Conservation (phyloP, 2,888 invertebrate species). For the Chrysomela aeneicollis region DNA sequence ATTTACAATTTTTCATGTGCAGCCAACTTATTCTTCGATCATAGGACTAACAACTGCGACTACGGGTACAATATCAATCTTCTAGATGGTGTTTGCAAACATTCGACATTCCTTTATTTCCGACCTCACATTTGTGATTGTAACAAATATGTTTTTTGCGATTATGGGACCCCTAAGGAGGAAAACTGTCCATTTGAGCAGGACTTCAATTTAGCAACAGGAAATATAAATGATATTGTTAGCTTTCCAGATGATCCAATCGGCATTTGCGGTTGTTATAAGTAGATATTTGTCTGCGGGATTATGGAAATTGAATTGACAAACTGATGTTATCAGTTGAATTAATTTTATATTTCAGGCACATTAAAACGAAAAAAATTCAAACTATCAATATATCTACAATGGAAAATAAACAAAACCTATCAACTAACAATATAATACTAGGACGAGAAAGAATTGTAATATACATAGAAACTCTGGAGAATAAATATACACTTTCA, state of each 20-base stretch:
- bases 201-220: background rate
- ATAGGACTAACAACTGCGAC: background rate
- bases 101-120: background rate
- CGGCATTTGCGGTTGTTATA: too few relatives aligned
- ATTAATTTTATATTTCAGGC: slow-evolving; percentile 50
- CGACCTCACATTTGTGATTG: background rate
- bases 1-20: background rate
- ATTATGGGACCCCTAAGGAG: background rate
- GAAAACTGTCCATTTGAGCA: background rate
- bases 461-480: slow-evolving; percentile 29
- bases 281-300: too few relatives aligned
- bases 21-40: background rate
- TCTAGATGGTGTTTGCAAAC: background rate
- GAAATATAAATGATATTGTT: background rate
- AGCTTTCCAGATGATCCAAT: background rate
- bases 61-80: background rate
- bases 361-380: slow-evolving; percentile 50
- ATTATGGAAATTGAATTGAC: too few relatives aligned
- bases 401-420: slow-evolving; percentile 22
- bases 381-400: slow-evolving; percentile 41
- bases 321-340: slow-evolving; percentile 45
- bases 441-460: slow-evolving; percentile 33
- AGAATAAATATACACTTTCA: slow-evolving; percentile 18
- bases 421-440: slow-evolving; percentile 41
- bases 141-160: background rate